These are phyloP conservation scores for Nycticebus coucang DNA, from an alignment of 2,113 vertebrate genomes.

Conservation along the genomic window DNA sequence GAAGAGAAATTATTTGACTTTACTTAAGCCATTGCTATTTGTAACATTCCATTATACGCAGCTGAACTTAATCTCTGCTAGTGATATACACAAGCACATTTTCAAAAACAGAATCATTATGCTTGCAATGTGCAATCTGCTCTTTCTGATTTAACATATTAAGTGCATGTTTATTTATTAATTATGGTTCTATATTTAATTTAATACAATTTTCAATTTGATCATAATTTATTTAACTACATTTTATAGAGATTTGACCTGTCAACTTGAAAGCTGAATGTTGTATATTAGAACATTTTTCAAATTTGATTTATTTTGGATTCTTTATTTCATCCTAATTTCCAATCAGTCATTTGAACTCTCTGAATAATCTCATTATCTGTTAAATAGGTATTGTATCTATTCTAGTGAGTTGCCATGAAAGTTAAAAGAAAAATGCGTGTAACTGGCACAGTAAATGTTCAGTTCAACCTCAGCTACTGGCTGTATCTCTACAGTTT, in stretches of 20 bases:
- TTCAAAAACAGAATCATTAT: not conserved
- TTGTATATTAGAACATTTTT: not conserved
- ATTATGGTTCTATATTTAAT: not conserved
- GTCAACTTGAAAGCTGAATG: not conserved
- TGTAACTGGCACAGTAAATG: not conserved
- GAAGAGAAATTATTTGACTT: not conserved
- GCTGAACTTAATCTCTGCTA: not conserved
- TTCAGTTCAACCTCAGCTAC: not conserved
- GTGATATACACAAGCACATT: not conserved
- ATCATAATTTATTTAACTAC: not conserved
- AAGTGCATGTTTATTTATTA: not conserved
- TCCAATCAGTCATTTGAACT: not conserved
- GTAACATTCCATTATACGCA: not conserved
- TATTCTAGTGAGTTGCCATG: not conserved
- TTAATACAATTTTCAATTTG: not conserved
- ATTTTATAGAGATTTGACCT: not conserved
- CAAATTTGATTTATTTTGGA: constrained; percentile 27
- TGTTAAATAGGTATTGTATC: not conserved
- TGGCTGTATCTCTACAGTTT: not conserved
- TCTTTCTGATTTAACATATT: not conserved
- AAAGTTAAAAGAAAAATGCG: constrained; percentile 3
- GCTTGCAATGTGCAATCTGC: not conserved
- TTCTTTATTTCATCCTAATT: not conserved
- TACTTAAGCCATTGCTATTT: not conserved
- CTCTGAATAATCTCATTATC: not conserved